Evolutionary conservation across 2,888 invertebrate species (phyloP).

Genomic region (Clistopyga incitator): DNA sequence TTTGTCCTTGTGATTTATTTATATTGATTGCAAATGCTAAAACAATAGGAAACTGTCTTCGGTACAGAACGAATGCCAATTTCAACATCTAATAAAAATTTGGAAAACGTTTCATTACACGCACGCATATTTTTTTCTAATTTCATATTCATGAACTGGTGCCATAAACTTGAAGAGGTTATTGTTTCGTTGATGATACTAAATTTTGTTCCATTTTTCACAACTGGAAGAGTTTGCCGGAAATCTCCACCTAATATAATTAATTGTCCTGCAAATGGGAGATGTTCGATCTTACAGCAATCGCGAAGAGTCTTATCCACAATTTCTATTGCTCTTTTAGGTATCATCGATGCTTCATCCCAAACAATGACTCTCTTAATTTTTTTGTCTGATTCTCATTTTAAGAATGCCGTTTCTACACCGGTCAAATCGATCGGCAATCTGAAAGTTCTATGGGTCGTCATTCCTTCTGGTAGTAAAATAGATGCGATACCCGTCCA

Average conservation of each 20-base stretch:
- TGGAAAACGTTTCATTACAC: background rate
- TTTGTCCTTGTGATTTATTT: background rate
- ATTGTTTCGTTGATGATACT: slow-evolving; percentile 29
- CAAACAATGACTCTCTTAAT: slow-evolving; percentile 26
- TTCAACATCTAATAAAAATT: slow-evolving; percentile 26
- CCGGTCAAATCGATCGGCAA: slow-evolving; percentile 45
- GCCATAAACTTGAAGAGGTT: slow-evolving; percentile 18
- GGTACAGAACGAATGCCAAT: slow-evolving; percentile 50
- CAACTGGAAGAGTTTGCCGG: slow-evolving; percentile 38
- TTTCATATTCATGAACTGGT: slow-evolving; percentile 18
- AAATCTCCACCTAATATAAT: slow-evolving; percentile 45
- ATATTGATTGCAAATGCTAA: background rate
- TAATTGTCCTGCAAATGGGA: slow-evolving; percentile 40
- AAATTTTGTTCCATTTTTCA: slow-evolving; percentile 15
- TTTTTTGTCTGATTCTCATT: slow-evolving; percentile 35
- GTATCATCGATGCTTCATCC: slow-evolving; percentile 46
- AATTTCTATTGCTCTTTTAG: slow-evolving; percentile 36
- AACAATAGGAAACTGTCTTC: slow-evolving; percentile 38
- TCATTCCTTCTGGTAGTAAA: slow-evolving; percentile 42
- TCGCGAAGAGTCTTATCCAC: slow-evolving; percentile 43
- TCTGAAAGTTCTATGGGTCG: slow-evolving; percentile 42
- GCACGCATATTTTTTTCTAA: slow-evolving; percentile 45
- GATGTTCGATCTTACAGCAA: slow-evolving; percentile 24
- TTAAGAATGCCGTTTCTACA: slow-evolving; percentile 32
- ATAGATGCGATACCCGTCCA: slow-evolving; percentile 51